Base-by-base conservation (phyloP, 1,140 invertebrate species). In the Aleiodes sp. region DNA sequence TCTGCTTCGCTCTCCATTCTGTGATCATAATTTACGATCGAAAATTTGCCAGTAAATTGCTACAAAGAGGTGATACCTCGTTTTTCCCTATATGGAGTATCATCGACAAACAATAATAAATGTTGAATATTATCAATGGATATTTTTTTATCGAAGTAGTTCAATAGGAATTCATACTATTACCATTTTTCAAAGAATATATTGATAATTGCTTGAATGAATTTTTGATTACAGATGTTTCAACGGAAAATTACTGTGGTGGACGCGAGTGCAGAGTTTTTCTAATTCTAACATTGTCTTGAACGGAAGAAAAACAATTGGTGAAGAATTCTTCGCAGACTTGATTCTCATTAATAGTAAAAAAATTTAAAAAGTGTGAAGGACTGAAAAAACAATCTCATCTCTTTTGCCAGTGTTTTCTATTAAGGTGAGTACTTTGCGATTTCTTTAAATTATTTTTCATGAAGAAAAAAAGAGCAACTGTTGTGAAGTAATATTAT, bases 1-100 rank as follows among this genome's bases (percentile, higher is more conserved):
- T 31, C 14, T 10, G 33, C 31, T 33, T 37, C 31, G 33, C 33
- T 35, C 60, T 12, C 9, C 29, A 2, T 8, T 37, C 60, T 35
- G 31, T 62, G 33, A 62, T 62, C 29, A 19, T 31, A 62, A 62
- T 62, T 62, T 35, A 62, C 60, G 60, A 62, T 35, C 29, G 33
- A 62, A 33, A 39, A 62, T 39, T 62, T 24, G 14, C 16, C 8
- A 9, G 37, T 62, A 62, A 62, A 62, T 62, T 62, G 4, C 57
- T 26, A 60, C 57, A 19, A 12, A 8, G 37, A 41, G 37, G 37
- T 60, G 26, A 60, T 28, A 31, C 57, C 24, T n/a, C 29, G 2
- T 60, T 60, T 60, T 24, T 2, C n/a, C 6, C 29, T 60, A 24
- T 12, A 14, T 29, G 9, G n/a, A 29, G 29, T 19, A 41, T 41